phyloP scores from a whole-genome alignment of 2,797 vertebrate species.

The Aeoliscus strigatus region DNA sequence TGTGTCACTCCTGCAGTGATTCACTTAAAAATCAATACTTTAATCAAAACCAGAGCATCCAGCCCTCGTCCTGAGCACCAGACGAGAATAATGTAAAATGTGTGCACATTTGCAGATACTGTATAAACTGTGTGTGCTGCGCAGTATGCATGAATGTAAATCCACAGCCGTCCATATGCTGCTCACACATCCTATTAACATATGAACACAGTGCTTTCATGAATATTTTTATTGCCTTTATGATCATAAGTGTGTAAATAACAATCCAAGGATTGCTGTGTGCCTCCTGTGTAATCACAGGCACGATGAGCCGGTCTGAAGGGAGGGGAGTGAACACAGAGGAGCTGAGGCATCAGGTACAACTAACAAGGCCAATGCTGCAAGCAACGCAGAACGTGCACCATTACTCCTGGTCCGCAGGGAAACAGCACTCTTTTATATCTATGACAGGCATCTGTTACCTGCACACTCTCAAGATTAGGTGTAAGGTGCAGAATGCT shows the following conservation, averaged over 20 bases:
- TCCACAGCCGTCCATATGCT: no score
- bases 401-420: slow-evolving; percentile 9
- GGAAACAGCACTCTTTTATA: no score
- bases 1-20: slow-evolving; percentile 10
- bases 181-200: not conserved
- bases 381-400: slow-evolving; percentile 16
- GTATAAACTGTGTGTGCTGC: no score
- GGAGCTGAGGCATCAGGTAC: slow-evolving; percentile 30
- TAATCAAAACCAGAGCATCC: slow-evolving; percentile 32
- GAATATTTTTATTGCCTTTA: slow-evolving; percentile 54
- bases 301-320: slow-evolving; percentile 26
- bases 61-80: no score
- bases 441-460: no score
- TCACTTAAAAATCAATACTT: slow-evolving; percentile 32
- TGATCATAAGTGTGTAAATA: slow-evolving; percentile 21
- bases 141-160: no score
- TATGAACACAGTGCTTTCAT: slow-evolving; percentile 24
- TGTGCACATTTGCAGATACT: no score
- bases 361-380: slow-evolving; percentile 36
- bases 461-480: no score
- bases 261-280: slow-evolving; percentile 34
- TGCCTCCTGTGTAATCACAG: slow-evolving; percentile 32
- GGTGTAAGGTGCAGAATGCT: no score
- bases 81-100: slow-evolving; percentile 23
- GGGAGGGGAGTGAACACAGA: slow-evolving; percentile 22